Evolutionary conservation across 2,888 invertebrate genomes (phyloP), one percentile per base, ranked within the genome.

Genomic region (Toxonevra muliebris): DNA sequence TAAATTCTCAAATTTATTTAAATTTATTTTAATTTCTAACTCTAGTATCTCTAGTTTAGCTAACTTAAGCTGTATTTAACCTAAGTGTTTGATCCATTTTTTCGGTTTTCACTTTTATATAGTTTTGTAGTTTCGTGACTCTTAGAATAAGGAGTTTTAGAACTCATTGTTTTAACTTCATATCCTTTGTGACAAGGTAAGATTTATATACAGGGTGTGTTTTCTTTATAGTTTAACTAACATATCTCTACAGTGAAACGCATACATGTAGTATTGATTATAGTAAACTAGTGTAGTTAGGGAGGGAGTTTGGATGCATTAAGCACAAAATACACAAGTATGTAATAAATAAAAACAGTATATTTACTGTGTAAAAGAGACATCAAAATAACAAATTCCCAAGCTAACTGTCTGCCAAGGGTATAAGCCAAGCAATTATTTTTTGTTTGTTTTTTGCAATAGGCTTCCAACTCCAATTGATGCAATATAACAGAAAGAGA

Each of bases 161-260:
- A 78, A 78, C 76, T 76, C 74, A 75, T 77, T 79, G 77, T 76
- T 78, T 78, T 77, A 73, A 70, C 73, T 70, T 68, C 68, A 64
- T 54, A 30, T 63, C 64, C 68, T 70, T 66, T 72, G 67, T 62
- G 61, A 69, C 69, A 72, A 70, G 70, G 72, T 69, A 62, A 70
- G 70, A 66, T 68, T 66, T 71, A 71, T 73, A 64, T 74, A 74
- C 73, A 74, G 64, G 71, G 71, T 66, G 65, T 62, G 48, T 10
- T 62, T 57, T 17, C 13, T 40, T 17, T 65, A 54, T 52, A 48
- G 15, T 58, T 42, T 20, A 40, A 52, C 15, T 15, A 30, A 48
- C 30, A 4, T 57, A 20, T 59, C 42, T 59, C 12, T 59, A 19
- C 7, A 3, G 40, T 42, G 43, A 11, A 43, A 42, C 15, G 15